Evolutionary conservation across 2,888 invertebrate species (phyloP), one percentile per base, ranked within the genome.

Genomic region (Hydrotaea cyrtoneurina): DNA sequence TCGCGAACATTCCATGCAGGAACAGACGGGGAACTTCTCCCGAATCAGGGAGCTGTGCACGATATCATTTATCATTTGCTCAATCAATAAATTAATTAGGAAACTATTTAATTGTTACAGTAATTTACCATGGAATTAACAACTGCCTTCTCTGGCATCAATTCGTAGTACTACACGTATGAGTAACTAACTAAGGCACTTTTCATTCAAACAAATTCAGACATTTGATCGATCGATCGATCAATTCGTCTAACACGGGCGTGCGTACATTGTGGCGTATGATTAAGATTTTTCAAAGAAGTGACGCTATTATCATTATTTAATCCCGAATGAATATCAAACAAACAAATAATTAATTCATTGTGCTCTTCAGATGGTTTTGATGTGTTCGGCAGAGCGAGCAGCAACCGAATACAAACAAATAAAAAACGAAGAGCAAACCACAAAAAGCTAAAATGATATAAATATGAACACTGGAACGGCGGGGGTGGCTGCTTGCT

Each of bases 231-330:
- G 1, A 64, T n/a, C n/a, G n/a, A n/a, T n/a, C n/a, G n/a, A n/a
- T n/a, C n/a, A n/a, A n/a, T 31, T 26, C 21, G n/a, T 15, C 21
- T 13, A n/a, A n/a, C n/a, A n/a, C 17, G 39, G 0, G 11, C 62
- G 64, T 31, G 15, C 15, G 50, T 55, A 43, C 55, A 46, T 19
- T 66, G n/a, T 8, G 39, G 74, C 79, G 79, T 79, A 79, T 79
- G 79, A 79, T 79, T 64, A 79, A 73, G 19, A 73, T 66, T 73
- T 53, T 66, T 15, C 19, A 19, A 13, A 13, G 50, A 31, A 53
- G 39, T 15, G n/a, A 23, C 5, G 39, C n/a, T 26, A 36, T 59
- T 5, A 7, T 21, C 17, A 31, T 55, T 55, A 15, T n/a, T 66
- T 64, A 36, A 17, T 66, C 31, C 26, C n/a, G 31, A 55, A 53